Conservation (phyloP, 1,140 invertebrate genomes). For the Eupristina koningsbergeri region DNA sequence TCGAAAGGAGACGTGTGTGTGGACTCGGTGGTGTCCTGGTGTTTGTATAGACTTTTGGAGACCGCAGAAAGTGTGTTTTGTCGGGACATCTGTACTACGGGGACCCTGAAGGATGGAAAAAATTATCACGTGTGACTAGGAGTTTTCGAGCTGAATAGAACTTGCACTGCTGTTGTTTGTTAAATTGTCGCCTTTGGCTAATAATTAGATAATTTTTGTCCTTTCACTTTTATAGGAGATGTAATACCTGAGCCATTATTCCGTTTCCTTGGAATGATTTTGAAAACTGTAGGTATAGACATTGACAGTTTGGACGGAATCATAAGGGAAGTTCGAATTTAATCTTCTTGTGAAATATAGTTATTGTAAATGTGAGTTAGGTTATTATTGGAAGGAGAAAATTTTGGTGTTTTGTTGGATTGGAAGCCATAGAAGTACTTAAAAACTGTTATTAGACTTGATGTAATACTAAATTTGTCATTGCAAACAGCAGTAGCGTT, state of each 20-base stretch:
- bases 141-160: conserved; percentile 26
- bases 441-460: background rate
- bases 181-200: conserved; percentile 8
- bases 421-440: background rate
- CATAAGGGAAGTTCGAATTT: background rate
- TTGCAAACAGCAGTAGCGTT: background rate
- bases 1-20: background rate
- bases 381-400: background rate
- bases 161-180: conserved; percentile 11
- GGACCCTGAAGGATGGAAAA: conserved; percentile 22
- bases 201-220: conserved; percentile 7
- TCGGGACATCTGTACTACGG: conserved; percentile 25
- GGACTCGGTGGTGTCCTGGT: too few relatives aligned
- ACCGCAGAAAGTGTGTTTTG: conserved; percentile 27
- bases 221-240: background rate
- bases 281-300: background rate
- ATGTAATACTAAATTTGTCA: background rate
- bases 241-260: background rate
- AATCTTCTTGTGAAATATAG: background rate
- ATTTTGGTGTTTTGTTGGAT: background rate
- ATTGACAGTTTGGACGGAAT: background rate
- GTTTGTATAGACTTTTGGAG: conserved; percentile 11
- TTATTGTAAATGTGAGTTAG: background rate
- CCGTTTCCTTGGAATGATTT: background rate
- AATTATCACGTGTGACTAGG: conserved; percentile 39